phyloP scores from a whole-genome alignment of 1,140 invertebrate species.

The Hydropsyche tenuis region DNA sequence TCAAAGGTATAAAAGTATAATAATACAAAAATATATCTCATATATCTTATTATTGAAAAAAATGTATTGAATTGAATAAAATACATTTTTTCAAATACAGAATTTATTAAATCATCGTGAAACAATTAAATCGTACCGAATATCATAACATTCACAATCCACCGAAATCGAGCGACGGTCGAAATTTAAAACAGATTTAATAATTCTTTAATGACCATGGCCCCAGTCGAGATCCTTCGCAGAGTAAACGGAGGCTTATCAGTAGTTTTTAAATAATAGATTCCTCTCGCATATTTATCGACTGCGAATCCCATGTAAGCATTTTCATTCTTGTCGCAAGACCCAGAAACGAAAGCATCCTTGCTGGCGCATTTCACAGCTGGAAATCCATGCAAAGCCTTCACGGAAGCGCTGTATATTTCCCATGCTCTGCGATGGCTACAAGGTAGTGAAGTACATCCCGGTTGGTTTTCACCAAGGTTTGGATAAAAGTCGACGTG shows the following conservation, averaged over 20 bases:
- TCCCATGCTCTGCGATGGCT: slow-evolving; percentile 67
- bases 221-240: background rate
- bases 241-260: background rate
- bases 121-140: too few relatives aligned
- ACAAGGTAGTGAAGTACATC: slow-evolving; percentile 67
- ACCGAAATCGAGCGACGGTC: too few relatives aligned
- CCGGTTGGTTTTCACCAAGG: slow-evolving; percentile 68
- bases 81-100: too few relatives aligned
- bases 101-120: too few relatives aligned
- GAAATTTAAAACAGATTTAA: too few relatives aligned
- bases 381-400: slow-evolving; percentile 61
- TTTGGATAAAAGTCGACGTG: slow-evolving; percentile 72
- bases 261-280: slow-evolving; percentile 52
- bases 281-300: slow-evolving; percentile 58
- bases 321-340: slow-evolving; percentile 56
- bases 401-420: slow-evolving; percentile 67
- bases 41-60: too few relatives aligned
- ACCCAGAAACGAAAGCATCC: slow-evolving; percentile 59
- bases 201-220: too few relatives aligned
- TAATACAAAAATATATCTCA: too few relatives aligned
- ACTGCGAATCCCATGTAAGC: slow-evolving; percentile 64
- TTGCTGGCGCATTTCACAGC: slow-evolving; percentile 59
- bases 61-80: too few relatives aligned
- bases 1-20: too few relatives aligned
- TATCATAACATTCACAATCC: too few relatives aligned